Evolutionary conservation across 1,140 invertebrate genomes (phyloP), one percentile per base, ranked within the genome.

Genomic region (Leptinotarsa defecta): DNA sequence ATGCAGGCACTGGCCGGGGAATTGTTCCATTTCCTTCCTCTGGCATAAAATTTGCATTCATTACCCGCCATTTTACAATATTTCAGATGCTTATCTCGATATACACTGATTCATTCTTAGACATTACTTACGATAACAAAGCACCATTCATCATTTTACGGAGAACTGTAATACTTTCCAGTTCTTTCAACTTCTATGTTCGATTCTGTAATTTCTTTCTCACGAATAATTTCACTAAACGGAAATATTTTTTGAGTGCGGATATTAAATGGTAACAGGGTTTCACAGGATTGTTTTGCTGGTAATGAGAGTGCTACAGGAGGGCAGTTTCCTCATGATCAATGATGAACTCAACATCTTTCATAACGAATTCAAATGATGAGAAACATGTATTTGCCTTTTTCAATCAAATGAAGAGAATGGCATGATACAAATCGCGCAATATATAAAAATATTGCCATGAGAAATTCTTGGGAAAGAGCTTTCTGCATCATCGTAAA

Each of bases 31-130:
- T 80, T 78, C 79, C 77, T 80, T 78, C 78, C 76, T 76, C 74
- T 57, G 68, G 76, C 74, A 80, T 78, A 77, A 78, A 80, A 80
- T 80, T 72, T 77, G 79, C 75, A 80, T 80, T 78, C 75, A 77
- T 78, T 80, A 76, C 72, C 73, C 76, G 73, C 76, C 76, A 77
- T 77, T 74, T 77, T 77, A 74, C 61, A 52, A 68, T 71, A 76
- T 73, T 76, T 67, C 22, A 76, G 75, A 76, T 76, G 43, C 67
- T 20, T 67, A 76, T 76, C 75, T 76, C 22, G 49, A 70, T 52
- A 63, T 76, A 76, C 75, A 76, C 73, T 76, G 75, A 76, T 76
- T 76, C 75, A 76, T 76, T 76, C 67, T 62, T 73, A 52, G 73
- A 73, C 71, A 68, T 70, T 76, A 74, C 68, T 68, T 70, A 69